Evolutionary conservation across 2,113 vertebrate species (phyloP).

Genomic region (Burhinus oedicnemus): DNA sequence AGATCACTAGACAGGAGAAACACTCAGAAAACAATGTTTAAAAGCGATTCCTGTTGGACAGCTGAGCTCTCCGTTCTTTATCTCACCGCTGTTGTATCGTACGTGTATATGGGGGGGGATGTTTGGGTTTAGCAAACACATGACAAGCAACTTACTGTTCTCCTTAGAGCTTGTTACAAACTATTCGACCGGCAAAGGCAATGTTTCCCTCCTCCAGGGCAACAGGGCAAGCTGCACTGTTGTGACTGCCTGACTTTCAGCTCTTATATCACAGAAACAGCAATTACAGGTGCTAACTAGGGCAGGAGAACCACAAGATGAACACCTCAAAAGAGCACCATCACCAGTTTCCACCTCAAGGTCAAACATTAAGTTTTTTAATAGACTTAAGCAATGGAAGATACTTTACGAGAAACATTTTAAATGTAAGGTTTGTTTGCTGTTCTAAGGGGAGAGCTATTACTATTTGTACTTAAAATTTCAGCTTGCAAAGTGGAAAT

Average conservation of each 20-base stretch:
- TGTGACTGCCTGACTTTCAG: neutral
- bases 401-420: neutral
- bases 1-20: neutral
- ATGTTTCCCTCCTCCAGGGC: neutral
- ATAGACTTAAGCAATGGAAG: neutral
- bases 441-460: neutral
- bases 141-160: neutral
- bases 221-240: neutral
- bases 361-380: neutral
- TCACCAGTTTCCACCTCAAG: neutral
- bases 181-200: neutral
- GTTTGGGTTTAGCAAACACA: neutral
- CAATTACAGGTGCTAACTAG: neutral
- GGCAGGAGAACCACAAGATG: neutral
- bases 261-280: neutral
- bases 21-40: neutral
- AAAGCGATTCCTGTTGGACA: rapidly evolving
- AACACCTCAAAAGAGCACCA: neutral
- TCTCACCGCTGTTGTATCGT: neutral
- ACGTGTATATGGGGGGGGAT: neutral
- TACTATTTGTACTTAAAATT: neutral
- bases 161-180: neutral
- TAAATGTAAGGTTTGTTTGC: neutral
- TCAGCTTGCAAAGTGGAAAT: neutral
- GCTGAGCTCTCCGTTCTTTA: neutral